Base-by-base conservation (phyloP, 2,797 vertebrate genomes). In the Clarias fuscus region DNA sequence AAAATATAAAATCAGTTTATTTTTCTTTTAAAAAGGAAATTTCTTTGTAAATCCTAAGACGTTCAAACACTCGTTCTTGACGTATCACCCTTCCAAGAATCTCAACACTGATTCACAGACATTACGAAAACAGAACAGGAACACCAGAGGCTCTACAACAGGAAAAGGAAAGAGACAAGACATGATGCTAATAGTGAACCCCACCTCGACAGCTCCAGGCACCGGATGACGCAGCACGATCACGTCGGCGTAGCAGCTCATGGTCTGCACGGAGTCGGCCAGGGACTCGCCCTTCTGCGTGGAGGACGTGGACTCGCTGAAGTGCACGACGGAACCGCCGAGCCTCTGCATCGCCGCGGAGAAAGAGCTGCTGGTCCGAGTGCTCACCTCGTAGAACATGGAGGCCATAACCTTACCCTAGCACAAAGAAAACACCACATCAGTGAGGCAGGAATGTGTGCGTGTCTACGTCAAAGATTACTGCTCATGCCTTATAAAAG, bases 381-480 rank as follows among this genome's bases (percentile, higher is more conserved):
- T 99, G 96, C 98, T 99, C 2, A 95, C 98, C 89, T 99, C 98
- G 0, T 97, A 99, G 93, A 99, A 99, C 97, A 99, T 98, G 92
- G 96, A 98, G 0, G 97, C 98, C 98, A 99, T 99, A 87, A 99
- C 97, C 53, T 97, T 98, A 1, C 98, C 98, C 98, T 99, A 91
- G 24, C 0, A 75, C 0, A 65, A 85, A 17, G 7, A 43, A 1
- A 56, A 70, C 7, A 56, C n/a, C 7, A 30, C n/a, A 33, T 24
- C 4, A 61, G 1, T 37, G 1, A 80, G 7, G 1, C 33, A 18
- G 1, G 5, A 0, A 18, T 58, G 27, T n/a, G 5, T 18, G 40
- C 0, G 4, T 33, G 64, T 10, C 37, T 37, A 30, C 1, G 18
- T 33, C 27, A 68, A 68, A 68, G 17, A 18, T 22, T 2, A 68